Evolutionary conservation across 2,113 vertebrate species (phyloP), one percentile per base, ranked within the genome.

Genomic region (Prunella fulvescens): DNA sequence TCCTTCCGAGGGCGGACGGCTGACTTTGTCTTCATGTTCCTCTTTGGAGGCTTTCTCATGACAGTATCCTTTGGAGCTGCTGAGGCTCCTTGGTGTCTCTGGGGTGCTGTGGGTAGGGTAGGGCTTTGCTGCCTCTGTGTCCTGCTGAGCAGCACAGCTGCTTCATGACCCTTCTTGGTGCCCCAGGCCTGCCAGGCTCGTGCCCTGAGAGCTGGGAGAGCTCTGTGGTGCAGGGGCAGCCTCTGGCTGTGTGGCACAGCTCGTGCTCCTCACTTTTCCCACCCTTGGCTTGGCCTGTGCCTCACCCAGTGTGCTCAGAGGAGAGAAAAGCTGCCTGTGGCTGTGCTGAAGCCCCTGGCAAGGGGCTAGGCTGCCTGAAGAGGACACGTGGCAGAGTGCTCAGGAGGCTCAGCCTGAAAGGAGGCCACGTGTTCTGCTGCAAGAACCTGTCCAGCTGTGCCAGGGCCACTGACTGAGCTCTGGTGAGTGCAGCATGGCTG

Each of bases 21-120:
- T 3, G 99, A 99, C 93, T 99, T 99, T 81, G 98, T 99, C 91
- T 98, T 98, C 96, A 98, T 99, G 98, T 98, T 99, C 95, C 97
- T 99, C 94, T 99, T 99, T 1, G 99, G 98, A 65, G 98, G 98
- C 15, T 81, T 98, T 82, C 96, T 98, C 56, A 99, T 99, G 97
- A 98, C 97, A 37, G 98, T 99, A 99, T 99, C 98, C 98, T 99
- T 99, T 61, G 13, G 73, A 62, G 37, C 5, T 56, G 50, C 2
- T 37, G 40, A 45, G n/a, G 29, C n/a, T 77, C 47, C 10, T 5
- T 25, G 25, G 4, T 45, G 31, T 48, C 22, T 47, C 60, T 50
- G 65, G 66, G 22, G 6, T 16, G 29, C 31, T 70, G 22, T 61
- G 48, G 19, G 1, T 22, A 22, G n/a, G 1, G 5, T 12, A n/a